A percentile compares a stretch with the other conserved stretches of the same genome.
phyloP scores from a whole-genome alignment of 2,113 vertebrate species.

The Microtus oregoni region DNA sequence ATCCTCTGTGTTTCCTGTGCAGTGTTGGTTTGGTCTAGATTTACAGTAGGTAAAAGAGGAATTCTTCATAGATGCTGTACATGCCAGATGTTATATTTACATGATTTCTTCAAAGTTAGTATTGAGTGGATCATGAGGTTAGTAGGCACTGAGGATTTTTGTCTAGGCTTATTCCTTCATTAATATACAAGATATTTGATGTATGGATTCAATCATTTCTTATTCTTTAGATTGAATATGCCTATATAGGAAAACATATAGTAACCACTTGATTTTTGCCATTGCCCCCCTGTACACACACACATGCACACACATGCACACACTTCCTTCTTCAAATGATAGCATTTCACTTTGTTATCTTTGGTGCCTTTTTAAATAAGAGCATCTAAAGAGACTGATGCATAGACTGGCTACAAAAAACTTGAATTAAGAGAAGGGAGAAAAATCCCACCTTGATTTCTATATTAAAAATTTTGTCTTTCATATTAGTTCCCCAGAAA shows the following conservation, averaged over 20 bases:
- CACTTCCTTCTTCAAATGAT: background rate
- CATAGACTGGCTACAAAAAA: background rate
- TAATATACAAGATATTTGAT: constrained; percentile 7
- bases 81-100: background rate
- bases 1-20: background rate
- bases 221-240: background rate
- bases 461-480: background rate
- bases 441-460: background rate
- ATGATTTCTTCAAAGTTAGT: background rate
- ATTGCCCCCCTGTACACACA: background rate
- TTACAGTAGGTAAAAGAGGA: background rate
- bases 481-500: background rate
- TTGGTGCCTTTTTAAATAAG: constrained; percentile 31
- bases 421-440: background rate
- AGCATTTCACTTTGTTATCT: background rate
- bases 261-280: background rate
- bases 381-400: background rate
- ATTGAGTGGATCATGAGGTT: background rate
- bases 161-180: constrained; percentile 42
- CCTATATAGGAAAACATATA: background rate
- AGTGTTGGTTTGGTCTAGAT: constrained; percentile 9
- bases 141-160: background rate
- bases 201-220: background rate
- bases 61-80: background rate
- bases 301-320: too few relatives aligned